A percentile compares a stretch with the other conserved stretches of the same genome.
Evolutionary conservation across 1,140 invertebrate species (phyloP).

Genomic region (Ruditapes philippinarum): DNA sequence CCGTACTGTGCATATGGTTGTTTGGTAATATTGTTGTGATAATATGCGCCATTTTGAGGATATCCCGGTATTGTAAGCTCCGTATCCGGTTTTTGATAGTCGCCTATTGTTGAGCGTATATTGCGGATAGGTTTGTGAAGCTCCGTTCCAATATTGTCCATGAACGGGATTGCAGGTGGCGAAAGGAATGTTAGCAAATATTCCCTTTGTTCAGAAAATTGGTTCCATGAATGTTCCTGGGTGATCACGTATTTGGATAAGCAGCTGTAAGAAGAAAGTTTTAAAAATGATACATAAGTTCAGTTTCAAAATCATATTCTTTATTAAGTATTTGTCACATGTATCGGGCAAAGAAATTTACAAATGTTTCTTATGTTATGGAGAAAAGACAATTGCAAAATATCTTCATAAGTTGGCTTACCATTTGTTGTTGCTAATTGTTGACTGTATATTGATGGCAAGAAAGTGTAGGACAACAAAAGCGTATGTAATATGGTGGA

Average conservation of each 20-base stretch:
- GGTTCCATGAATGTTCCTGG: neutral
- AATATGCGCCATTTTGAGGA: neutral
- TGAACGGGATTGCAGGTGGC: slow-evolving; percentile 7
- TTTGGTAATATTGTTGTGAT: neutral
- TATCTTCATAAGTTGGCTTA: too few species aligned
- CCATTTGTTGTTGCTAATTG: neutral
- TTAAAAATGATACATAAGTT: too few species aligned
- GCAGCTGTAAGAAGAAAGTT: too few species aligned
- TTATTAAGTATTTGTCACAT: too few species aligned
- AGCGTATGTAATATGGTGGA: neutral
- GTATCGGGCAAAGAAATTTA: too few species aligned
- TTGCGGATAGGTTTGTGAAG: slow-evolving; percentile 14
- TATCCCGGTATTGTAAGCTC: slow-evolving; percentile 6
- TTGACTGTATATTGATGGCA: slow-evolving; percentile 1
- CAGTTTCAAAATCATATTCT: too few species aligned
- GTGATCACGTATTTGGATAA: neutral
- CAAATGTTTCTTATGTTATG: too few species aligned
- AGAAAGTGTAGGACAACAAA: neutral
- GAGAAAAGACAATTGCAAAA: too few species aligned
- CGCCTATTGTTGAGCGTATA: slow-evolving; percentile 38
- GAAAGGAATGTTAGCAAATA: neutral
- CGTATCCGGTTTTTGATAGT: neutral
- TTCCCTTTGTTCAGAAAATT: slow-evolving; percentile 3
- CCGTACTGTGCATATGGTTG: slow-evolving; percentile 26
- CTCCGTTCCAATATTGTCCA: slow-evolving; percentile 44